phyloP scores from a whole-genome alignment of 2,797 vertebrate genomes.

The Dromococcyx pavoninus region DNA sequence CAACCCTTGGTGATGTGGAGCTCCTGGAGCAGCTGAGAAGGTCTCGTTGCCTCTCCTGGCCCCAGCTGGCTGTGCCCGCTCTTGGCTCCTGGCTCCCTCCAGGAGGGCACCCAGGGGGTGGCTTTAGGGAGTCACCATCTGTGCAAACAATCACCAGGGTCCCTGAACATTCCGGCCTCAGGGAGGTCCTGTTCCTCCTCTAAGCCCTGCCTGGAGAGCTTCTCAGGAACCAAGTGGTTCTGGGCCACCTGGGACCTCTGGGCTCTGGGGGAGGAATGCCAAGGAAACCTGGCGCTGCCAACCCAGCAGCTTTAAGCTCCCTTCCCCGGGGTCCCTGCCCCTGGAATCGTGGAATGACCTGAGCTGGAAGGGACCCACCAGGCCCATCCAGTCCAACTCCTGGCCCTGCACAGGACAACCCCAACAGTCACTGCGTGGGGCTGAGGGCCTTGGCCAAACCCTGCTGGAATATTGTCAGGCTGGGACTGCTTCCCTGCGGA shows the following conservation, averaged over 20 bases:
- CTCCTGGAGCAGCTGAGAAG: background rate
- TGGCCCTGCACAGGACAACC: too few relatives aligned
- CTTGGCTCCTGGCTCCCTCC: background rate
- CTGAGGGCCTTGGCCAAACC: too few relatives aligned
- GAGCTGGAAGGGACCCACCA: too few relatives aligned
- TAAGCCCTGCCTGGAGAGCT: background rate
- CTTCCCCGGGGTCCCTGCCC: too few relatives aligned
- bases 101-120: background rate
- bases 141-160: background rate
- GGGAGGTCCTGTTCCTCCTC: background rate
- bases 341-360: too few relatives aligned
- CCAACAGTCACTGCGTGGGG: too few relatives aligned
- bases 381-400: too few relatives aligned
- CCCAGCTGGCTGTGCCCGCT: rapidly evolving
- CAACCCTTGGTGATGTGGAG: background rate
- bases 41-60: background rate
- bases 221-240: background rate
- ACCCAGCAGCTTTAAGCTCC: background rate
- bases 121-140: background rate
- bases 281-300: background rate
- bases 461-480: too few relatives aligned
- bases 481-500: too few relatives aligned
- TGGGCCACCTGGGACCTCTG: background rate
- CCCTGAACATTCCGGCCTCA: rapidly evolving
- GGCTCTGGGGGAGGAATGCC: rapidly evolving